Base-by-base conservation (phyloP, 1,140 invertebrate genomes). In the Brevipalpus yothersi region DNA sequence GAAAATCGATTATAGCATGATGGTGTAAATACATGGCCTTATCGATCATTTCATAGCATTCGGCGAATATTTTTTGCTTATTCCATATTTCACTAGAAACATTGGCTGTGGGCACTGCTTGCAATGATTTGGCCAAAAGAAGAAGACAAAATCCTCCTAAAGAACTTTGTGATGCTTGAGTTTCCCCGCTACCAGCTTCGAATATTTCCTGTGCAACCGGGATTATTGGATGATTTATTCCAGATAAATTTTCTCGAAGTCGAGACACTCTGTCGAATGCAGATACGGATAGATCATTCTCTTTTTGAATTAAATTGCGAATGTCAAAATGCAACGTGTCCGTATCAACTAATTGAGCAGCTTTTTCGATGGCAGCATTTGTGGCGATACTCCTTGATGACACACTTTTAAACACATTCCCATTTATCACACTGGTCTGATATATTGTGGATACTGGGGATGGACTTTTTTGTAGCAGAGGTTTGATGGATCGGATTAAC, bases 11-110 rank as follows among this genome's bases (percentile, higher is more conserved):
- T 1, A 59, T 42, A 2, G 58, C 45, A 17, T 59, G 5, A 17
- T 59, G 58, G 23, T 59, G 58, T 39, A 59, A 53, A 21, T 53
- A 59, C 31, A 59, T 42, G 4, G 58, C 58, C 41, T 59, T 59
- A 43, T 59, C 49, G 10, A 59, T 53, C 58, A 59, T 59, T 41
- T 53, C 47, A 54, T 41, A 59, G n/a, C 21, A 53, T 59, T 59
- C 58, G 10, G 51, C 58, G 51, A 59, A 54, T 41, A 39, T 42
- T 12, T 53, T 53, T 53, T 59, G 58, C 40, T 59, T 59, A 5
- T 58, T 21, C 42, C 42, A 39, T 13, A 58, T 49, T 49, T 58
- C 19, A 47, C 42, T 43, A 8, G 17, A 23, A 12, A 7, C 12
- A 43, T 41, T 58, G 21, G 13, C 47, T 31, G 58, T 49, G 23